Evolutionary conservation across 2,888 invertebrate species (phyloP), one percentile per base, ranked within the genome.

Genomic region (Oscheius myriophilus): DNA sequence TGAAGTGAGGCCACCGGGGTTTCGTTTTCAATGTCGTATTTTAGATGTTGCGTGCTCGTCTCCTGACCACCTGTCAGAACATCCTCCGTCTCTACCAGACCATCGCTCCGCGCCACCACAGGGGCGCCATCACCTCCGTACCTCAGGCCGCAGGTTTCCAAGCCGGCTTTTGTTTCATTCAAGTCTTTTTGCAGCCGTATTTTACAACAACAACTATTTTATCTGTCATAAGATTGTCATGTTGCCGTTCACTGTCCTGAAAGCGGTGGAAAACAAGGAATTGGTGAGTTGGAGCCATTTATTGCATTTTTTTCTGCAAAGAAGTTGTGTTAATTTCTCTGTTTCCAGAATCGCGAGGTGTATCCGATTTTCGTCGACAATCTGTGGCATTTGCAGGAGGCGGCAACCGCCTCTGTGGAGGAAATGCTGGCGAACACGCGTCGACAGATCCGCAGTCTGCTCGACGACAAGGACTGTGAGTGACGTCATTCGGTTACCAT

Each of bases 161-260:
- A 18, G 45, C 26, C 6, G 21, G n/a, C n/a, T 11, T 4, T 7
- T 9, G 53, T 41, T 39, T 26, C 6, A n/a, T 63, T 39, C 9
- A 21, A 21, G n/a, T 41, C 11, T 12, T n/a, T 39, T 65, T 78
- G 46, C 54, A 74, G 83, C 83, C 3, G 64, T 84, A 1, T 84
- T 81, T 71, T 84, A 79, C 74, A 84, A 84, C 71, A 82, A 84
- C 63, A 83, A 81, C 55, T 79, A 84, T 57, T 84, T 79, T 71
- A 71, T 84, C 41, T 72, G 73, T n/a, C 83, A 84, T 66, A 73
- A 73, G n/a, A 71, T 81, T 3, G 73, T 80, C 68, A 70, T 78
- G 18, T 43, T 78, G 57, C 76, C 76, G 12, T 75, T 41, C 45
- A 3, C 45, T 59, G 49, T 26, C 49, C n/a, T 23, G n/a, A 7